Conservation (phyloP, 1,140 invertebrate species). For the Littorina saxatilis region DNA sequence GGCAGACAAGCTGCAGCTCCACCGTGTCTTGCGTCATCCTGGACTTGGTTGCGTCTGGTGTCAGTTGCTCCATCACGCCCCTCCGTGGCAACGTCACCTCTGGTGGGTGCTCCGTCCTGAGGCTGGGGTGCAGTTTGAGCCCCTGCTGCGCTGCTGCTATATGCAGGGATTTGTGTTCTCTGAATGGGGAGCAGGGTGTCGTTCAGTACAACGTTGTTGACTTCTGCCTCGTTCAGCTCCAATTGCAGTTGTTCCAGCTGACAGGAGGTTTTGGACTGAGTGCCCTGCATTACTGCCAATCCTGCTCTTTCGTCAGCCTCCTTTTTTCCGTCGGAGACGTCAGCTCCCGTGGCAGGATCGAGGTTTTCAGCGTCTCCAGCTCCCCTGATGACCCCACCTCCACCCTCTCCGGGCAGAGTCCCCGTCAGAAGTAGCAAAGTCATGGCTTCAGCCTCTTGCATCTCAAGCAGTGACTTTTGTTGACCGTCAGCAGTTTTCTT, state of each 20-base stretch:
- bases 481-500: not conserved
- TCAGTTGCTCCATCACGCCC: not conserved
- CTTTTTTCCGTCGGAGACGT: not conserved
- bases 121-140: not conserved
- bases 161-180: not conserved
- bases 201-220: too few species aligned
- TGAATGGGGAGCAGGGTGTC: not conserved
- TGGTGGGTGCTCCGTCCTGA: not conserved
- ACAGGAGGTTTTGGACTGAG: constrained; percentile 10
- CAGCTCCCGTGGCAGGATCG: not conserved
- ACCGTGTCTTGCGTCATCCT: not conserved
- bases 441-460: constrained; percentile 1
- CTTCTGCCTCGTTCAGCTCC: not conserved
- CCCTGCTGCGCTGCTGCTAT: constrained; percentile 5
- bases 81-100: not conserved
- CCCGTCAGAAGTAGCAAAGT: constrained; percentile 1
- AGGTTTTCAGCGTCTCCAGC: not conserved
- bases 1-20: not conserved
- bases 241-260: constrained; percentile 16
- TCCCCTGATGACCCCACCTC: not conserved
- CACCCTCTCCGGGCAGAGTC: not conserved
- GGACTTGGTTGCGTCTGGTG: too few species aligned
- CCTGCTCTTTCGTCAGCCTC: not conserved
- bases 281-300: not conserved
- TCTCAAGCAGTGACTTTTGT: not conserved